Evolutionary conservation across 2,888 invertebrate genomes (phyloP), one percentile per base, ranked within the genome.

Genomic region (Andrena haemorrhoa): DNA sequence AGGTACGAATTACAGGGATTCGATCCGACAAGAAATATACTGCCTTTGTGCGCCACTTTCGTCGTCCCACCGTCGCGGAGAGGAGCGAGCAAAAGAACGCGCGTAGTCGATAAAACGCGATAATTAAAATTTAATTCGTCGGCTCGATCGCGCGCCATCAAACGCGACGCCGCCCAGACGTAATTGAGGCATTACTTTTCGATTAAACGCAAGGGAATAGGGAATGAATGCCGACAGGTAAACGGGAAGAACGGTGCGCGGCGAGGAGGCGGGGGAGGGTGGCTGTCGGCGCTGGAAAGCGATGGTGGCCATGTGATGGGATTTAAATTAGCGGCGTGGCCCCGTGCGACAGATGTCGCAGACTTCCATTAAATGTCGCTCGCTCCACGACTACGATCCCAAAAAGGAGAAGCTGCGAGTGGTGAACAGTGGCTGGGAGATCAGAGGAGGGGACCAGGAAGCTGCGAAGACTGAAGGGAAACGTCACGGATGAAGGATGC

Each of bases 301-400:
- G 86, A 85, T 81, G 87, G 85, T 86, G 85, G 84, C 79, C 82
- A 83, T 83, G 86, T 89, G 90, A 93, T 92, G 90, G 90, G 90
- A 92, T 92, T 93, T 92, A 92, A 93, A 92, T 92, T 92, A 92
- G 92, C 90, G 90, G 85, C 85, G 87, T 85, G 83, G 88, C 85
- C 81, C 75, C 70, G 73, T 84, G 77, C 87, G 89, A 92, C 92
- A 92, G 91, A 92, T 92, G 93, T 91, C 92, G 91, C 91, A 89
- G 87, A 86, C 89, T 91, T 90, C 91, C 89, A 93, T 93, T 93
- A 93, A 93, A 93, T 92, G 90, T 92, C 92, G 90, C 91, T 93
- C 88, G 87, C 49, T 75, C 82, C 82, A 77, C 70, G 75, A 75
- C 76, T 75, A 75, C 78, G 82, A 83, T 75, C 79, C 66, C 53